Conservation (phyloP, 1,140 invertebrate genomes). For the Brachionus paranguensis region DNA sequence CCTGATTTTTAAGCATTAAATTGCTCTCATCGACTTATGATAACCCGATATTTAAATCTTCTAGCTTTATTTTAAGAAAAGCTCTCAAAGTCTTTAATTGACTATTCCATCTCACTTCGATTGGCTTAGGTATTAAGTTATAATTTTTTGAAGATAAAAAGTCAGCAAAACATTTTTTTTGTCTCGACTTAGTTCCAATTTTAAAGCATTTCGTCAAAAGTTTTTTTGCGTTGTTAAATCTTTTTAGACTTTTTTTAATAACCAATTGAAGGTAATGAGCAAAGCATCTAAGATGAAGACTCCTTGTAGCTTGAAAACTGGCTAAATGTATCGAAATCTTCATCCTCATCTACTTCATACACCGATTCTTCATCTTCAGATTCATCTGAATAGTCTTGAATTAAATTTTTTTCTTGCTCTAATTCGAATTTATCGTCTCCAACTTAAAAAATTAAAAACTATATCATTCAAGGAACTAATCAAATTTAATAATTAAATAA, state of each 20-base stretch:
- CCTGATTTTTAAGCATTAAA: background rate
- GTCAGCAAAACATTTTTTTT: background rate
- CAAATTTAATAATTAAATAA: too few species aligned
- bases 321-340: too few species aligned
- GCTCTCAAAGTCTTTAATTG: background rate
- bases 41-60: background rate
- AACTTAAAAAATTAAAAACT: too few species aligned
- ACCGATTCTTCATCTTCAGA: too few species aligned
- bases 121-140: background rate
- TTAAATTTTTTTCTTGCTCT: too few species aligned
- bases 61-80: background rate
- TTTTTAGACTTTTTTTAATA: background rate
- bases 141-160: background rate
- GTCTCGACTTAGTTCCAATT: background rate
- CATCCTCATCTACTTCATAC: too few species aligned
- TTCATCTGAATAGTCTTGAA: too few species aligned
- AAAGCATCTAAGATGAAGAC: background rate
- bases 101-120: background rate
- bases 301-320: too few species aligned
- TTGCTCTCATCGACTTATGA: background rate
- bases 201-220: background rate
- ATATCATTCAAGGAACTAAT: too few species aligned
- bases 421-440: too few species aligned
- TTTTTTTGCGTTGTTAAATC: background rate
- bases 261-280: background rate